Conservation (phyloP, 2,113 vertebrate species). For the Xyliphius kryptos region DNA sequence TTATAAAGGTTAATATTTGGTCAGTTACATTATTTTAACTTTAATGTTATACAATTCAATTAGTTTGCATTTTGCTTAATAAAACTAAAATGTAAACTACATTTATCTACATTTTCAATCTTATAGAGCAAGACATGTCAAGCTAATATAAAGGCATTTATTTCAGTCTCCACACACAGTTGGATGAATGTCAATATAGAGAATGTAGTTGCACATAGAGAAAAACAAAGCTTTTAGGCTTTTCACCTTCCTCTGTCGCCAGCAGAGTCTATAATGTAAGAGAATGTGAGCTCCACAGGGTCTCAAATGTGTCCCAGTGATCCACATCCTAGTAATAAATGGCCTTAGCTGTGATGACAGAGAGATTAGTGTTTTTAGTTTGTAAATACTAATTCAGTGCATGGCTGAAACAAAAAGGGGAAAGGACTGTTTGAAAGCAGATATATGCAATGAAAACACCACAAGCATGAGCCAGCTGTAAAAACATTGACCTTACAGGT, state of each 20-base stretch:
- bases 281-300: conserved; percentile 8
- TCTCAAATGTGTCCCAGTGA: conserved; percentile 10
- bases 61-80: neutral
- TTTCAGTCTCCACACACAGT: neutral
- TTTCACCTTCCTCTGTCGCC: conserved; percentile 18
- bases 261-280: conserved; percentile 15
- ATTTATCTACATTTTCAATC: too few species aligned
- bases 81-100: too few species aligned
- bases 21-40: too few species aligned
- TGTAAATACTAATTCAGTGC: conserved; percentile 1
- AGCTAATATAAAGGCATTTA: neutral
- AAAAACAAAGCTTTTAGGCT: conserved; percentile 31
- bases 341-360: conserved; percentile 1
- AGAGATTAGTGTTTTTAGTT: neutral
- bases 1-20: too few species aligned
- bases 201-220: conserved; percentile 1
- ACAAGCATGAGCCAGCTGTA: conserved; percentile 9
- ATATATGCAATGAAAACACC: conserved; percentile 9
- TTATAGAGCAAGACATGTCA: neutral
- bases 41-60: too few species aligned
- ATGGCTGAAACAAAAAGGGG: neutral
- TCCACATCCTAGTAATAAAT: neutral
- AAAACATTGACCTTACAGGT: conserved; percentile 12
- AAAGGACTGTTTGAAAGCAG: neutral
- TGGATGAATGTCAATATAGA: conserved; percentile 1